Evolutionary conservation across 1,140 invertebrate genomes (phyloP).

Genomic region (Drosophila busckii): DNA sequence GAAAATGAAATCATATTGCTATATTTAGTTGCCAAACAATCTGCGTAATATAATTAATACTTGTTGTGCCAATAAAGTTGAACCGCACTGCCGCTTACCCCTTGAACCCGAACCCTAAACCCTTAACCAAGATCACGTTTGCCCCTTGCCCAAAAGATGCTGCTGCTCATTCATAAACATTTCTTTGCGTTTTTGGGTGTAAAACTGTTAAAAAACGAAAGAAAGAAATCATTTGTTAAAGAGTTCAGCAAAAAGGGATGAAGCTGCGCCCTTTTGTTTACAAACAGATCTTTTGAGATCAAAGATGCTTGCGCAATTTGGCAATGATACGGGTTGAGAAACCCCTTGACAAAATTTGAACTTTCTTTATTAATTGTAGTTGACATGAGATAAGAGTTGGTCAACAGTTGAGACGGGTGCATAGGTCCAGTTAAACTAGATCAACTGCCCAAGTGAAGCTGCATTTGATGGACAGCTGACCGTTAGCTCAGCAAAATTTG

Average conservation of each 20-base stretch:
- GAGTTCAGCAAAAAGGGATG: conserved; percentile 56
- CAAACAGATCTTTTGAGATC: conserved; percentile 33
- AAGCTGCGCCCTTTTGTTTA: conserved; percentile 32
- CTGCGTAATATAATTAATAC: conserved; percentile 48
- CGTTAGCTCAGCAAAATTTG: conserved; percentile 37
- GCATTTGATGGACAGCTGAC: conserved; percentile 64
- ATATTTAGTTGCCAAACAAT: conserved; percentile 30
- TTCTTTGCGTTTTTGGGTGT: conserved; percentile 42
- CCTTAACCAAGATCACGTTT: conserved; percentile 16
- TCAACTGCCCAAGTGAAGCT: too few relatives aligned
- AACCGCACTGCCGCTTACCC: conserved; percentile 25
- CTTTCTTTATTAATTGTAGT: conserved; percentile 63
- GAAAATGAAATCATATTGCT: conserved; percentile 42
- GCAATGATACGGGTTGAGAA: conserved; percentile 16
- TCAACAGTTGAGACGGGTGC: conserved; percentile 40
- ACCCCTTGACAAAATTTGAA: conserved; percentile 55
- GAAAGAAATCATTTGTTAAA: conserved; percentile 63
- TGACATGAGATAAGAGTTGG: conserved; percentile 35
- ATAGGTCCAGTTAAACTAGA: conserved; percentile 50
- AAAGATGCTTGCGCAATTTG: conserved; percentile 46
- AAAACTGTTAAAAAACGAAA: conserved; percentile 27
- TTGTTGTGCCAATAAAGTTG: conserved; percentile 59
- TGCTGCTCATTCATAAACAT: conserved; percentile 19
- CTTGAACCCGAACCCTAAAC: conserved; percentile 32
- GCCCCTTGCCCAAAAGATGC: conserved; percentile 43